phyloP scores from a whole-genome alignment of 2,113 vertebrate genomes.

The Seriola rivoliana region DNA sequence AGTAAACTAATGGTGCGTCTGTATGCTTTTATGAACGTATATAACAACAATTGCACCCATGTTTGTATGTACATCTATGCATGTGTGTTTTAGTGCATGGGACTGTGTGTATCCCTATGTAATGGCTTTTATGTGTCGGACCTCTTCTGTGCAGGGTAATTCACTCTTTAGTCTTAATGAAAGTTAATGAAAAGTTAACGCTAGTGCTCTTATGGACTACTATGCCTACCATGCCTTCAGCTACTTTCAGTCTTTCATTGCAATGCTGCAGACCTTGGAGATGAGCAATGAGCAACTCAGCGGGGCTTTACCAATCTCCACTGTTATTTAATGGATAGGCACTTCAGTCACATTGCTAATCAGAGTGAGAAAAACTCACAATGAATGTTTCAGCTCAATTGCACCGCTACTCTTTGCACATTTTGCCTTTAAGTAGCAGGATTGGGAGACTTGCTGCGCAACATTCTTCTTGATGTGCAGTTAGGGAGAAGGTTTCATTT shows the following conservation, averaged over 20 bases:
- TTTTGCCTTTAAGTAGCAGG: slow-evolving; percentile 48
- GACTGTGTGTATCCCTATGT: not conserved
- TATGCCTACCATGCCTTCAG: slow-evolving; percentile 41
- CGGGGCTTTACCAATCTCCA: slow-evolving; percentile 37
- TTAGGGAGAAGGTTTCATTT: slow-evolving; percentile 50
- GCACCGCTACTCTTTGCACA: slow-evolving; percentile 26
- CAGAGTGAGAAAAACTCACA: slow-evolving; percentile 58
- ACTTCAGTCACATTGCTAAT: slow-evolving; percentile 63
- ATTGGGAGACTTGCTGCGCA: slow-evolving; percentile 14
- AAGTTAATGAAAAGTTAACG: slow-evolving; percentile 66
- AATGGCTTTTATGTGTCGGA: slow-evolving; percentile 42
- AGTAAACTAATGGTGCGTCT: not conserved
- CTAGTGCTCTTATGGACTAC: slow-evolving; percentile 33
- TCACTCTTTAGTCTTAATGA: slow-evolving; percentile 67
- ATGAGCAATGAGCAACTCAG: slow-evolving; percentile 60
- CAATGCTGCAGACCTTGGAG: slow-evolving; percentile 53
- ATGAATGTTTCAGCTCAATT: slow-evolving; percentile 48
- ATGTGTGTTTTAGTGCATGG: slow-evolving; percentile 13
- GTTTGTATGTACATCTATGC: slow-evolving; percentile 3
- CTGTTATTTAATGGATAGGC: slow-evolving; percentile 58
- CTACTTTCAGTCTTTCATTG: slow-evolving; percentile 43
- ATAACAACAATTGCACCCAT: slow-evolving; percentile 9
- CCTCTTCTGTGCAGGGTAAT: slow-evolving; percentile 50
- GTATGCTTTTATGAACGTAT: slow-evolving; percentile 14
- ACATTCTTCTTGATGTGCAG: slow-evolving; percentile 50